Evolutionary conservation across 2,797 vertebrate species (phyloP).

Genomic region (Hyperoplus lanceolatus): DNA sequence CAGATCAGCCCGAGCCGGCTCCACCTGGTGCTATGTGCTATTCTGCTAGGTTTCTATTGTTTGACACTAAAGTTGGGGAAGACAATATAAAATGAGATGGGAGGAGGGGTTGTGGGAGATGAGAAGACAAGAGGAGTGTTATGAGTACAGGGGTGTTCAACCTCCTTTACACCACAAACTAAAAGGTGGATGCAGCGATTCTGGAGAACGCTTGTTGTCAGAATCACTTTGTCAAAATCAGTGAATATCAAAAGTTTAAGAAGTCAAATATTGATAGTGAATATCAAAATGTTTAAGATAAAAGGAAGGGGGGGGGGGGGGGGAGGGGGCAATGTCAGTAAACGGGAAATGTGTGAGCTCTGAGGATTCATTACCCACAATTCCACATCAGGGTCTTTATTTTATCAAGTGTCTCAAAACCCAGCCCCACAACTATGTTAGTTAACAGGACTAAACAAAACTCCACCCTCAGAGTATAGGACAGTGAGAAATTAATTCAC

Average conservation of each 20-base stretch:
- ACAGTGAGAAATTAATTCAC: not conserved
- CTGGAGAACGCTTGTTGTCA: too few species aligned
- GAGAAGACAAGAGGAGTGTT: conserved; percentile 22
- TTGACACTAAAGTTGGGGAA: conserved; percentile 12
- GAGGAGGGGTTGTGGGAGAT: conserved; percentile 1
- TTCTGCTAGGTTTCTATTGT: conserved; percentile 17
- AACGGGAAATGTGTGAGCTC: not conserved
- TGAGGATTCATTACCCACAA: too few species aligned
- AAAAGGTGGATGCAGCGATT: conserved; percentile 10
- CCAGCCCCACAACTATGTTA: not conserved
- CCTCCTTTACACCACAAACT: conserved; percentile 8
- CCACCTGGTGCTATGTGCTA: not conserved
- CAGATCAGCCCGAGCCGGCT: not conserved
- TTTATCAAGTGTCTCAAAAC: too few species aligned
- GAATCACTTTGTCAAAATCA: not conserved
- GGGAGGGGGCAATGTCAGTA: not conserved
- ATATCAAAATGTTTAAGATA: too few species aligned
- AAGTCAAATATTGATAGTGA: not conserved
- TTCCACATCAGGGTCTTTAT: too few species aligned
- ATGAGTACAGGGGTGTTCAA: conserved; percentile 10
- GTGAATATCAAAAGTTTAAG: not conserved
- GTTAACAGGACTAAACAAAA: conserved; percentile 5
- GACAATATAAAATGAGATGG: not conserved
- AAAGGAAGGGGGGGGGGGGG: too few species aligned
- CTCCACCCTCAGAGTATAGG: conserved; percentile 1